Base-by-base conservation (phyloP, 2,113 vertebrate species). In the Sinocyclocheilus grahami region DNA sequence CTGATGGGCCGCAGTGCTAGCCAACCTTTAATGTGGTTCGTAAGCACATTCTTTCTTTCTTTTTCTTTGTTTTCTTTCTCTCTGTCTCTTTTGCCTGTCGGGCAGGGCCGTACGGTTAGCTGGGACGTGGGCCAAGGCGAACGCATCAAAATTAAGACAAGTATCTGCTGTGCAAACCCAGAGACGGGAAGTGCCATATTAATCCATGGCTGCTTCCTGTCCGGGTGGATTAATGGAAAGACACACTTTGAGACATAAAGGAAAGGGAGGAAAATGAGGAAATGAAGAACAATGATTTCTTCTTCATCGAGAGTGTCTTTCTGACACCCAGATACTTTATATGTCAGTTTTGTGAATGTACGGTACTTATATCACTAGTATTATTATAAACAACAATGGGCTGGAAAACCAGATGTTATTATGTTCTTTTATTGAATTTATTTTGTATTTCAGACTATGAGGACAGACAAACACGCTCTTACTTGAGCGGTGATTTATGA, bases 141-240 rank as follows among this genome's bases (percentile, higher is more conserved):
- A 88, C 82, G 87, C 48, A 89, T 90, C 90, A 90, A 89, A 90
- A 92, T 93, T 85, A 92, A 91, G 89, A 92, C 87, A 82, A 91
- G 91, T 91, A 85, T 91, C 87, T 86, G 53, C 89, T 46, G 86
- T 84, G 87, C n/a, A 10, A 85, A 63, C 88, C 85, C 0, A 84
- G 20, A 74, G 27, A 74, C 62, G 89, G 93, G 93, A 94, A 93
- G 92, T 87, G 83, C 72, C 82, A 53, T 89, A 91, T 94, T 92
- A 88, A 91, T 93, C 89, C 83, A 87, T 62, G n/a, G 86, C 82
- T 88, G 86, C 86, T 90, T 88, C 90, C 74, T 88, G 83, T 55
- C 79, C 63, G 24, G 89, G 30, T 84, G 87, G 91, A 82, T 90
- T 69, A 82, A 87, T 13, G 67, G 89, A 88, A 88, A 78, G 82